phyloP scores from a whole-genome alignment of 92 coral and sea anemone species.

The Ricordea florida region DNA sequence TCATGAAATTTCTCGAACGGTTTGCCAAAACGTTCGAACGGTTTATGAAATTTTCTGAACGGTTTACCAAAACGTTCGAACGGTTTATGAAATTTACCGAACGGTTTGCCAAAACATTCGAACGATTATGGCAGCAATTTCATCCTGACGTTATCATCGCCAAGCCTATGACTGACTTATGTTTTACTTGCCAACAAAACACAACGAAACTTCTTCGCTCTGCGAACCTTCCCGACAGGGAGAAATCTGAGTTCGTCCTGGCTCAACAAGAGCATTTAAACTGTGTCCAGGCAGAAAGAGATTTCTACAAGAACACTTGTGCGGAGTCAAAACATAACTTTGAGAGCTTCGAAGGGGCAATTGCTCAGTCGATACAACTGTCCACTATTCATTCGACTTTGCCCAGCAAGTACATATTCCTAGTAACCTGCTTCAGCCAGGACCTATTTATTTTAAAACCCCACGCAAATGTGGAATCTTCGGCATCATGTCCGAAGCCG shows the following conservation, averaged over 20 bases:
- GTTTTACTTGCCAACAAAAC: constrained; percentile 46
- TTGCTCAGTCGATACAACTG: neutral
- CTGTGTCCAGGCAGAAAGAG: constrained; percentile 13
- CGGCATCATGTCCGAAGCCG: no score
- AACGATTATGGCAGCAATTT: constrained; percentile 47
- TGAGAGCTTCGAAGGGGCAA: neutral
- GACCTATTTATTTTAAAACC: constrained; percentile 64
- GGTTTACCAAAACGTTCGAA: no score
- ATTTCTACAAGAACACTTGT: neutral
- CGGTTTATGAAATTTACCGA: no score
- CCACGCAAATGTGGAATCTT: no score
- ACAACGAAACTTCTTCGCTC: no score
- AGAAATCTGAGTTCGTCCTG: constrained; percentile 38
- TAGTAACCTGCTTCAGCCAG: constrained; percentile 51
- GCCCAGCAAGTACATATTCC: constrained; percentile 60
- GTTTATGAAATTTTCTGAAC: no score
- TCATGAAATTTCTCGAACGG: no score
- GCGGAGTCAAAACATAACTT: constrained; percentile 8
- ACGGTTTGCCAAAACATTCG: no score
- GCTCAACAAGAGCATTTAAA: constrained; percentile 43
- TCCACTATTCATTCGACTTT: constrained; percentile 34
- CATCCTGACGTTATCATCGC: constrained; percentile 49
- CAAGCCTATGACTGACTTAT: constrained; percentile 65
- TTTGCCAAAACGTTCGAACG: no score
- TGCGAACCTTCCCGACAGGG: constrained; percentile 34